Conservation (phyloP, 1,140 invertebrate genomes). For the Drosophila varians region DNA sequence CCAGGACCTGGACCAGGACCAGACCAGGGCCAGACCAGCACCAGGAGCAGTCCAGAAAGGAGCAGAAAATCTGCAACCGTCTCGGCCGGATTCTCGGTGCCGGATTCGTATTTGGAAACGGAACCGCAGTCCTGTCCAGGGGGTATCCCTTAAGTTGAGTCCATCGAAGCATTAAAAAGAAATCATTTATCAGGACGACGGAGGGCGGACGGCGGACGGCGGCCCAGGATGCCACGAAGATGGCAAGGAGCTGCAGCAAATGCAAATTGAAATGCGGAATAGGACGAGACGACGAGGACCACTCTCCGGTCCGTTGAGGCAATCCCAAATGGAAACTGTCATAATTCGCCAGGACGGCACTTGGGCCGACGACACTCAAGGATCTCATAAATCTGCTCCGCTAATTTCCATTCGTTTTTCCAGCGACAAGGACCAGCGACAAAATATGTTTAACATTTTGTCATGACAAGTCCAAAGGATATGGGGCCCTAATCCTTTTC, state of each 20-base stretch:
- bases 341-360: slow-evolving; percentile 10
- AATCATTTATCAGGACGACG: slow-evolving; percentile 51
- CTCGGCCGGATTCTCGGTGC: slow-evolving; percentile 14
- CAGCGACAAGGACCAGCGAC: too few relatives aligned
- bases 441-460: background rate
- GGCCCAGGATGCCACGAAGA: background rate
- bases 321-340: slow-evolving; percentile 39
- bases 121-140: slow-evolving; percentile 4
- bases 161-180: slow-evolving; percentile 61
- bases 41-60: slow-evolving; percentile 1
- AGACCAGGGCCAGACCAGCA: too few relatives aligned
- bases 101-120: background rate
- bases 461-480: background rate
- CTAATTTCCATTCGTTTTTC: too few relatives aligned
- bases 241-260: slow-evolving; percentile 5
- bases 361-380: slow-evolving; percentile 16
- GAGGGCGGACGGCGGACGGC: background rate
- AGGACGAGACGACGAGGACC: slow-evolving; percentile 7
- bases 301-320: background rate
- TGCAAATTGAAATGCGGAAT: slow-evolving; percentile 41
- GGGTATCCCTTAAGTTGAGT: slow-evolving; percentile 35
- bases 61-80: background rate
- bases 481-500: too few relatives aligned
- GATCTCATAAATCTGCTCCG: background rate
- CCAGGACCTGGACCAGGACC: too few relatives aligned